Conservation (phyloP, 2,888 invertebrate genomes). For the Drosophila siamana region DNA sequence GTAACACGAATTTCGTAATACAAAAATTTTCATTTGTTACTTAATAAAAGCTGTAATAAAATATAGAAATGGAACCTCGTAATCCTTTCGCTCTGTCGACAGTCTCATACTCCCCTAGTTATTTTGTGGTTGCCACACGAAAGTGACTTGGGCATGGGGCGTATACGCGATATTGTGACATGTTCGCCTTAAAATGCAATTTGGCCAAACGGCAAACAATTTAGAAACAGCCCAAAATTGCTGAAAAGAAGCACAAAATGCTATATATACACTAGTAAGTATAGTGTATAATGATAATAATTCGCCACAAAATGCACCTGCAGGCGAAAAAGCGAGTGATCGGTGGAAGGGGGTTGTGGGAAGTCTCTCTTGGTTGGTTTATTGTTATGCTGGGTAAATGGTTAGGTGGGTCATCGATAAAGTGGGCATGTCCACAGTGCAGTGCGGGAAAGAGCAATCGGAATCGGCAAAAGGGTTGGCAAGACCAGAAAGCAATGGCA, state of each 20-base stretch:
- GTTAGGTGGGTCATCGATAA: constrained; percentile 63
- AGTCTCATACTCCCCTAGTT: neutral
- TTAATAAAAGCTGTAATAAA: neutral
- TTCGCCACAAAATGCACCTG: constrained; percentile 79
- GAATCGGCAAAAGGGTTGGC: constrained; percentile 64
- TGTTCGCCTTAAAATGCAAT: constrained; percentile 46
- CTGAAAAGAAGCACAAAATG: constrained; percentile 33
- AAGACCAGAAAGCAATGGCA: constrained; percentile 71
- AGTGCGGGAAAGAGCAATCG: constrained; percentile 42
- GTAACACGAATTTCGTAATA: too few relatives aligned
- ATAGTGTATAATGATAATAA: constrained; percentile 80
- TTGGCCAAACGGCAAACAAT: constrained; percentile 22
- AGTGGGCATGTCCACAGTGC: constrained; percentile 54
- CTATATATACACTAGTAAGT: constrained; percentile 24
- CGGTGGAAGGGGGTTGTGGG: constrained; percentile 20
- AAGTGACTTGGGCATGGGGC: constrained; percentile 25
- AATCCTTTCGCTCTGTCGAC: neutral
- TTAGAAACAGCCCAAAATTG: constrained; percentile 59
- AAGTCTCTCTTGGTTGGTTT: constrained; percentile 18
- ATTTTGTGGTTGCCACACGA: neutral
- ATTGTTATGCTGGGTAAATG: constrained; percentile 43
- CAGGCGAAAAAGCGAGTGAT: constrained; percentile 60
- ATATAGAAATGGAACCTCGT: neutral
- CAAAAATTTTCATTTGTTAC: neutral
- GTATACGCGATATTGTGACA: constrained; percentile 61